Evolutionary conservation across 2,888 invertebrate species (phyloP).

Genomic region (Acholoe squamosa): DNA sequence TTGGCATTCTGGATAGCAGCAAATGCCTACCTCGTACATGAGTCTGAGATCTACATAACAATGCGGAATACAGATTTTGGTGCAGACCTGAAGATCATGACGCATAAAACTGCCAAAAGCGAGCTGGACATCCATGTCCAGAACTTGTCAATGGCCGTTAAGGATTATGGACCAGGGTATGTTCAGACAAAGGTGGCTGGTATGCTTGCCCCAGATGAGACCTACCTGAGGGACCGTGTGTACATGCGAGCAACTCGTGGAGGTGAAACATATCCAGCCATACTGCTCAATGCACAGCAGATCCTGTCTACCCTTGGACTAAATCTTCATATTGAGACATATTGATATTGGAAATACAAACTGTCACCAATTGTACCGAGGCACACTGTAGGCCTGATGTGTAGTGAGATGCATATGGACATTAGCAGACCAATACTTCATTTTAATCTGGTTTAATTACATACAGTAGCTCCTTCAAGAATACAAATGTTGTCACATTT

Average conservation of each 20-base stretch:
- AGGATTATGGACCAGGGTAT: constrained; percentile 41
- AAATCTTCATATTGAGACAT: constrained; percentile 17
- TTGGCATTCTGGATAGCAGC: constrained; percentile 27
- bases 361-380: not conserved
- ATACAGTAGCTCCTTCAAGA: no score
- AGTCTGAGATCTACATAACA: constrained; percentile 30
- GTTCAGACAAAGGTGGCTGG: constrained; percentile 22
- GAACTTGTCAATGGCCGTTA: constrained; percentile 16
- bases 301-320: not conserved
- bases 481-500: no score
- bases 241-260: not conserved
- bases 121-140: constrained; percentile 27
- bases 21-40: not conserved
- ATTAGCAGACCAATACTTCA: no score
- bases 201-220: not conserved
- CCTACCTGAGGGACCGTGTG: not conserved
- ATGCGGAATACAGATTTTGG: constrained; percentile 35
- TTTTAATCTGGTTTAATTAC: no score
- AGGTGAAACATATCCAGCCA: not conserved
- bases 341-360: no score
- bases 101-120: not conserved
- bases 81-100: constrained; percentile 54
- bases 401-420: no score
- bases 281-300: constrained; percentile 13
- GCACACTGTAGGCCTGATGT: no score